Conservation (phyloP, 2,113 vertebrate species). For the Mesembrinibis cayennensis region DNA sequence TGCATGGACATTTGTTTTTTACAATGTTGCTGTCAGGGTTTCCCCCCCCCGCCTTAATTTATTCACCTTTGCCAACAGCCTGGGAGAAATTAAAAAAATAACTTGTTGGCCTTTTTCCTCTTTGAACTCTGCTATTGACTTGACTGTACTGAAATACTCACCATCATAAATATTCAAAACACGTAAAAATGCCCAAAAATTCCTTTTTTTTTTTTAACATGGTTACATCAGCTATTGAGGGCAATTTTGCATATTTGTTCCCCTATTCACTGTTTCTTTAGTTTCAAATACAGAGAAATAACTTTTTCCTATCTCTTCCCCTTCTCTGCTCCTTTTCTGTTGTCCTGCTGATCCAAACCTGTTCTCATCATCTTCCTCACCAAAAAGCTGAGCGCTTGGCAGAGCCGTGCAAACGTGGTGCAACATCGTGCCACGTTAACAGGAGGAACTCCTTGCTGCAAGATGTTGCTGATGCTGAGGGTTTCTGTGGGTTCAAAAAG, state of each 20-base stretch:
- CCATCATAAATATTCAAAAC: background rate
- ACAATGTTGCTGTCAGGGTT: background rate
- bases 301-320: background rate
- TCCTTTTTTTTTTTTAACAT: background rate
- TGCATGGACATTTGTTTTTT: rapidly evolving
- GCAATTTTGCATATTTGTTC: background rate
- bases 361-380: background rate
- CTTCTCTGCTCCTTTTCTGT: background rate
- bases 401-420: background rate
- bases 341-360: background rate
- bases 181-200: rapidly evolving
- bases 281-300: background rate
- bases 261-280: background rate
- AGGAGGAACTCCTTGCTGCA: background rate
- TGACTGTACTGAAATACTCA: too few relatives aligned
- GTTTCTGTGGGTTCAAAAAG: background rate
- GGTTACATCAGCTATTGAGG: background rate
- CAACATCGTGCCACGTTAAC: rapidly evolving
- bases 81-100: background rate
- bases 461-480: background rate
- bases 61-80: background rate
- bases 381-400: background rate
- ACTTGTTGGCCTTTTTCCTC: background rate
- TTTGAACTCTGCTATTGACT: background rate
- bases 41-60: rapidly evolving